Evolutionary conservation across 2,113 vertebrate genomes (phyloP), one percentile per base, ranked within the genome.

Genomic region (Sula dactylatra): DNA sequence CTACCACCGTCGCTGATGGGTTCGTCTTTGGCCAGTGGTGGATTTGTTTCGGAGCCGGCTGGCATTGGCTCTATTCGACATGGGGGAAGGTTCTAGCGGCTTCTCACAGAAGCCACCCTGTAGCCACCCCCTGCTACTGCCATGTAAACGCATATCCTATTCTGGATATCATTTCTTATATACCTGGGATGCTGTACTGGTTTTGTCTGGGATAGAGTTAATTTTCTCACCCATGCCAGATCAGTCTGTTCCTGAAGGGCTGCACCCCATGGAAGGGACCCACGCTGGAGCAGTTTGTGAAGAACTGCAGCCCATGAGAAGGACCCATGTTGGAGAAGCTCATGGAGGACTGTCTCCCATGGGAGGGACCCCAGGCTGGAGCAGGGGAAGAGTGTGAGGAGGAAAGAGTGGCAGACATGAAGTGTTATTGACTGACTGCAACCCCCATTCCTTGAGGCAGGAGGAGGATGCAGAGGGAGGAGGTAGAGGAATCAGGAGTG

Each of bases 11-110:
- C 5, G 2, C 21, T 26, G 78, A 81, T 45, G 25, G 34, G 16
- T 12, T 38, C 2, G 3, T 19, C 42, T 27, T 44, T 54, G 32
- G 62, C 20, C 44, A 64, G 34, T 1, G 3, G 38, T 0, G 0
- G 34, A 19, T 47, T 36, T 0, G 0, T 50, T 62, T 34, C 29
- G 18, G 34, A 65, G 13, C n/a, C 0, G 1, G 16, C 12, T 90
- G 34, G 29, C 11, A 25, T 29, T 47, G 45, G 6, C 45, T 69
- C 14, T 34, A 2, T 10, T 0, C 0, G 13, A 49, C 29, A 34
- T 11, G 9, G 25, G 11, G 17, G 29, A 10, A 50, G 29, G n/a
- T 70, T 56, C 26, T 31, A 5, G 29, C 4, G 4, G 7, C 36
- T 61, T 71, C 25, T 59, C 25, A 59, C 27, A 69, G 18, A 52